Evolutionary conservation across 2,797 vertebrate genomes (phyloP), one percentile per base, ranked within the genome.

Genomic region (Pantherophis vulpinus): DNA sequence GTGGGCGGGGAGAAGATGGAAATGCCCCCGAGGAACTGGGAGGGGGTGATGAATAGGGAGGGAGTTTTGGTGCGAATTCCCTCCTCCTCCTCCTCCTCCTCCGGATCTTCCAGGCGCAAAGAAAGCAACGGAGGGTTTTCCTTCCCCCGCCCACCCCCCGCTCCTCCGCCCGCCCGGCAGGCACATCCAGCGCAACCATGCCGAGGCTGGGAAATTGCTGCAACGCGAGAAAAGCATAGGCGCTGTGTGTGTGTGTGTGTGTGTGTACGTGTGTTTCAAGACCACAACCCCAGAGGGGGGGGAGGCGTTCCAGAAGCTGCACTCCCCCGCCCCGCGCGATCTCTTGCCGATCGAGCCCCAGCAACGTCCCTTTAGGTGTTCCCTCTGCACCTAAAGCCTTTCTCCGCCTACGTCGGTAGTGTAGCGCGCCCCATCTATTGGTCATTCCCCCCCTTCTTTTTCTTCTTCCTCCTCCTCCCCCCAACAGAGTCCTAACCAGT

Each of bases 201-300:
- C 95, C 94, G 87, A 90, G 90, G 96, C 93, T 88, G 91, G 95
- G 88, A 94, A 93, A 97, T 88, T 97, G 96, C 97, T 97, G 97
- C 97, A 97, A 96, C 97, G 92, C 63, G 90, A 87, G 79, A 14
- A 12, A 55, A 74, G 42, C 14, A 63, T 11, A 32, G 88, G 16
- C 66, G 12, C 6, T 14, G n/a, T 0, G 23, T 11, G 27, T 7
- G 25, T 13, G 7, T 32, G 32, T 37, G 32, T 37, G 32, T 37
- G 37, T 32, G 23, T n/a, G 9, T 58, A 47, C 20, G 42, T 20
- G 86, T 4, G 29, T 42, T 29, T 13, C 12, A 12, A 8, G 32
- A 27, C 25, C 27, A 8, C 29, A 23, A 10, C 0, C 47, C 16
- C 29, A 16, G 20, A 2, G 60, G 23, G 13, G 74, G 20, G 42